Conservation (phyloP, 2,888 invertebrate genomes). For the Thymelicus lineola region DNA sequence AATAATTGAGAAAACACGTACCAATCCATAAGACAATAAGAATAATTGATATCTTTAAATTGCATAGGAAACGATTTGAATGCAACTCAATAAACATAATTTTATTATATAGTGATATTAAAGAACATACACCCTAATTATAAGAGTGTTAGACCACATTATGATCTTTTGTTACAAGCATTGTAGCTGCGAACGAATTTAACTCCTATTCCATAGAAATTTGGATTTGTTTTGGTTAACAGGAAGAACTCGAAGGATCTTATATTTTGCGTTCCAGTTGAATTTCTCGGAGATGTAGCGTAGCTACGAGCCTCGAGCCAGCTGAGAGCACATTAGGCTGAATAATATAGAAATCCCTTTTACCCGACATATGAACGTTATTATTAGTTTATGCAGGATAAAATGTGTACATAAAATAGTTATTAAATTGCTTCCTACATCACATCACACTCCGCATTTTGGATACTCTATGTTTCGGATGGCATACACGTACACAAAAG, state of each 20-base stretch:
- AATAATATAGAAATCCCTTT: constrained; percentile 28
- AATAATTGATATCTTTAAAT: too few relatives aligned
- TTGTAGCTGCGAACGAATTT: constrained; percentile 4
- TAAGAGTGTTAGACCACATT: neutral
- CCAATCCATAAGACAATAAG: too few relatives aligned
- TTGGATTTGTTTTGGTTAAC: neutral
- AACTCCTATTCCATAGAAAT: neutral
- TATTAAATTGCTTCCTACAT: too few relatives aligned
- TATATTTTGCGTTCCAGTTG: constrained; percentile 21
- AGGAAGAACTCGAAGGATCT: neutral
- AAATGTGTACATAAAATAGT: too few relatives aligned
- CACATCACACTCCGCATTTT: too few relatives aligned
- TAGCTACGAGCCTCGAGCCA: constrained; percentile 1
- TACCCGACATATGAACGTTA: neutral
- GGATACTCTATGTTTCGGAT: too few relatives aligned
- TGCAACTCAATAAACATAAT: too few relatives aligned
- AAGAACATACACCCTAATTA: neutral
- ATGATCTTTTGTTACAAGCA: constrained; percentile 7
- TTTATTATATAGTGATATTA: neutral
- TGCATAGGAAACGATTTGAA: too few relatives aligned
- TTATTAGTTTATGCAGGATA: neutral
- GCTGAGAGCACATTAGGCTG: constrained; percentile 21
- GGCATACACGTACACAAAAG: too few relatives aligned
- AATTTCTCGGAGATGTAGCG: constrained; percentile 22
- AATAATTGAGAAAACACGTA: too few relatives aligned